Base-by-base conservation (phyloP, 2,888 invertebrate species). In the Ametastegia equiseti region DNA sequence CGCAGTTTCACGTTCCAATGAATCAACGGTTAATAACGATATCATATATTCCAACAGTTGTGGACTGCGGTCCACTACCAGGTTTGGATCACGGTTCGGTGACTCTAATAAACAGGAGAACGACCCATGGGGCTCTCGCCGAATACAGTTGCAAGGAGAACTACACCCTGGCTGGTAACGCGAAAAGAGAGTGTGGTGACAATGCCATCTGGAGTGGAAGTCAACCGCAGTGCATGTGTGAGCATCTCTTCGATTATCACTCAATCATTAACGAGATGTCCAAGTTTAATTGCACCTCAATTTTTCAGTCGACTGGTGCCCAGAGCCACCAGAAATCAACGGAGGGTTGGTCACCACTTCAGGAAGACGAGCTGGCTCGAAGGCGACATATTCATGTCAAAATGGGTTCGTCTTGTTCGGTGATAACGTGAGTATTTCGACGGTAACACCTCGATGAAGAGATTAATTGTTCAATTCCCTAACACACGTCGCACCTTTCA, bases 321-420 rank as follows among this genome's bases (percentile, higher is more conserved):
- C 97, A 0, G 96, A 96, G 83, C 97, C 97, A 0, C 96, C 96
- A 0, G 93, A 94, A 45, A 95, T 97, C 1, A 93, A 95, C 7
- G 97, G 97, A 0, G 97, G 97, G 1, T 92, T 94, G 0, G 96
- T 97, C 0, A 91, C 93, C 0, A 94, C 94, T 7, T 94, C 94
- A 0, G 97, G 97, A 1, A 95, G 95, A 85, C 94, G 96, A 83
- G 96, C 96, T 2, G 97, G 97, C 2, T 96, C 97, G 0, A 94
- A 95, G 0, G 97, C 97, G 0, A 95, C 94, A 0, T 98, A 97
- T 88, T 93, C 94, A 4, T 98, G 98, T 87, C 95, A 96, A 88
- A 93, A 95, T 83, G 98, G 98, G 78, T 97, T 97, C 90, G 96
- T 97, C 82, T 92, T 98, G 30, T 96, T 96, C 84, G 98, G 98